Evolutionary conservation across 1,140 invertebrate genomes (phyloP).

Genomic region (Aleiodes sp.): DNA sequence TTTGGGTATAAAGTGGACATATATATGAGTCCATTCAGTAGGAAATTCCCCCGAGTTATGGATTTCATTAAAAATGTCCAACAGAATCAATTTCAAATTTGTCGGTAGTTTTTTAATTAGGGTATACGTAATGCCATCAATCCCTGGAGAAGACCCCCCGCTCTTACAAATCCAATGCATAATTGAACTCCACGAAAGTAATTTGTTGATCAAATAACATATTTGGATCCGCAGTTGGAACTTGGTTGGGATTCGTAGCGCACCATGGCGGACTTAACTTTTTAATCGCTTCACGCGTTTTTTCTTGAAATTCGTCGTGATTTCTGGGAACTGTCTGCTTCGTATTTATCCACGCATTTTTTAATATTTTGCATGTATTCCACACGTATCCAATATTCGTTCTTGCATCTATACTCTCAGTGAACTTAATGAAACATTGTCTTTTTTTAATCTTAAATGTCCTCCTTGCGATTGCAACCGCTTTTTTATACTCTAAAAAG

Average conservation of each 20-base stretch:
- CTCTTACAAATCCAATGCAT: neutral
- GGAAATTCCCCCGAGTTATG: slow-evolving; percentile 15
- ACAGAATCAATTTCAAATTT: slow-evolving; percentile 20
- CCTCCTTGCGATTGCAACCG: slow-evolving; percentile 1
- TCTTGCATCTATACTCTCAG: neutral
- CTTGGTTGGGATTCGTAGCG: neutral
- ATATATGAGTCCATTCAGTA: neutral
- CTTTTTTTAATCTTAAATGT: slow-evolving; percentile 17
- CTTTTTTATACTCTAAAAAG: slow-evolving; percentile 1
- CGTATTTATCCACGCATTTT: slow-evolving; percentile 29
- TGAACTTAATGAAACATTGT: slow-evolving; percentile 15
- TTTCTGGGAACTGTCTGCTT: neutral
- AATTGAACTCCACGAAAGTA: slow-evolving; percentile 24
- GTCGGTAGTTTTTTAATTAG: slow-evolving; percentile 21
- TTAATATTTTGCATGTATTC: slow-evolving; percentile 35
- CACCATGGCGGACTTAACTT: neutral
- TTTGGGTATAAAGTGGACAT: slow-evolving; percentile 24
- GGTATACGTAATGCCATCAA: slow-evolving; percentile 23
- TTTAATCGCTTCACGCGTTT: neutral
- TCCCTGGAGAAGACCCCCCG: neutral
- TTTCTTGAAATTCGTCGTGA: neutral
- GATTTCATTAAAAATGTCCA: slow-evolving; percentile 32
- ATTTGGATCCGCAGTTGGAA: slow-evolving; percentile 5
- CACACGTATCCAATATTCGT: slow-evolving; percentile 16
- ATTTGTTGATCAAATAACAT: neutral